phyloP scores from a whole-genome alignment of 1,140 invertebrate species.

The Trinorchestia longiramus region DNA sequence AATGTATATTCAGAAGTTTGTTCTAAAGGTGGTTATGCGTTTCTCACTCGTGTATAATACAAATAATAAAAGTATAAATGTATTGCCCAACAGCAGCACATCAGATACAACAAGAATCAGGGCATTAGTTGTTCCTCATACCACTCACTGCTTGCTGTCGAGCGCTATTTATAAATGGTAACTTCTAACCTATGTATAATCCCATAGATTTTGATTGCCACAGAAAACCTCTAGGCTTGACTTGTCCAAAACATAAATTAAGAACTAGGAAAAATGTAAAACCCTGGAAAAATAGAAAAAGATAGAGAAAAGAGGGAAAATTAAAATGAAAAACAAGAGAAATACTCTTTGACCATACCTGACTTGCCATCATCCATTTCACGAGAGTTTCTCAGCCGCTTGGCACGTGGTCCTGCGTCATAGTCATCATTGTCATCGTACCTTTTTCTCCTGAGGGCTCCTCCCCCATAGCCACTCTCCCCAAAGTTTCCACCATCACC shows the following conservation, averaged over 20 bases:
- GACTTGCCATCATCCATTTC: not conserved
- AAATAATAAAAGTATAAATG: too few relatives aligned
- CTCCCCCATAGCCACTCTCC: not conserved
- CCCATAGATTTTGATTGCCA: too few relatives aligned
- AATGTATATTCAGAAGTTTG: too few relatives aligned
- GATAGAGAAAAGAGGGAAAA: not conserved
- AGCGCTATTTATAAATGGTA: too few relatives aligned
- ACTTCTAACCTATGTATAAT: too few relatives aligned
- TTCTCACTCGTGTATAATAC: too few relatives aligned
- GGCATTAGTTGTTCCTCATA: too few relatives aligned
- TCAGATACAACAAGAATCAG: too few relatives aligned
- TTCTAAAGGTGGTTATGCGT: too few relatives aligned
- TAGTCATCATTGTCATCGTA: constrained; percentile 37
- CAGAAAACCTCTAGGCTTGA: too few relatives aligned
- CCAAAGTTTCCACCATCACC: constrained; percentile 15
- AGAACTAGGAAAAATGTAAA: not conserved
- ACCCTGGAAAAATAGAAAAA: not conserved
- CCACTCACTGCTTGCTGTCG: too few relatives aligned
- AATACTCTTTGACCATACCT: not conserved
- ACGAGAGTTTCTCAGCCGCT: not conserved
- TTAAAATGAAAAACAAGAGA: not conserved
- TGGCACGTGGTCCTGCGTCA: not conserved
- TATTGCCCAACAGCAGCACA: too few relatives aligned
- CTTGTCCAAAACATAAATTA: not conserved
- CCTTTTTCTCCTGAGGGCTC: constrained; percentile 10